These are phyloP conservation scores for Helarctos malayanus DNA, from an alignment of 2,797 vertebrate species.

Conservation along the genomic window DNA sequence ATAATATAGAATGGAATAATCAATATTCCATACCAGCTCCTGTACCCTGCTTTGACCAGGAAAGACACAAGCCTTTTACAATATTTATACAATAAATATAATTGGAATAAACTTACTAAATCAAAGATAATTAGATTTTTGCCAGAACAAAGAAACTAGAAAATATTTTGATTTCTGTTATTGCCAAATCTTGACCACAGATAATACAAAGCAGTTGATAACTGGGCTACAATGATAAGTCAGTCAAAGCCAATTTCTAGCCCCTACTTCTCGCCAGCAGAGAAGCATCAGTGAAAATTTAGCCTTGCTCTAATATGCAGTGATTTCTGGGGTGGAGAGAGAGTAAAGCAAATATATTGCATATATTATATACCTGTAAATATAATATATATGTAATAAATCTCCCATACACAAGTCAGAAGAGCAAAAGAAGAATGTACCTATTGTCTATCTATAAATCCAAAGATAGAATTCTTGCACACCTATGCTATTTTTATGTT, in stretches of 20 bases:
- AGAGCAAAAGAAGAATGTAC: background rate
- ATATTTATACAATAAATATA: background rate
- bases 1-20: background rate
- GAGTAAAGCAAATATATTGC: background rate
- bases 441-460: background rate
- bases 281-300: background rate
- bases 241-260: background rate
- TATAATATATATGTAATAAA: background rate
- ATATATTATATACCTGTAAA: too few relatives aligned
- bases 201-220: background rate
- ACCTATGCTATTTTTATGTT: background rate
- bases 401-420: background rate
- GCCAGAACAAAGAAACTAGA: background rate
- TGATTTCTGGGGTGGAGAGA: background rate
- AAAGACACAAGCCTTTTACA: background rate
- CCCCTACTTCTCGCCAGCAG: background rate
- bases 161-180: background rate
- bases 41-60: background rate
- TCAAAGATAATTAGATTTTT: background rate
- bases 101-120: background rate
- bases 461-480: background rate
- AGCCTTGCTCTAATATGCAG: background rate
- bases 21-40: background rate
- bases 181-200: background rate
- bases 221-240: background rate